phyloP scores from a whole-genome alignment of 2,113 vertebrate species.

The Saguinus midas region DNA sequence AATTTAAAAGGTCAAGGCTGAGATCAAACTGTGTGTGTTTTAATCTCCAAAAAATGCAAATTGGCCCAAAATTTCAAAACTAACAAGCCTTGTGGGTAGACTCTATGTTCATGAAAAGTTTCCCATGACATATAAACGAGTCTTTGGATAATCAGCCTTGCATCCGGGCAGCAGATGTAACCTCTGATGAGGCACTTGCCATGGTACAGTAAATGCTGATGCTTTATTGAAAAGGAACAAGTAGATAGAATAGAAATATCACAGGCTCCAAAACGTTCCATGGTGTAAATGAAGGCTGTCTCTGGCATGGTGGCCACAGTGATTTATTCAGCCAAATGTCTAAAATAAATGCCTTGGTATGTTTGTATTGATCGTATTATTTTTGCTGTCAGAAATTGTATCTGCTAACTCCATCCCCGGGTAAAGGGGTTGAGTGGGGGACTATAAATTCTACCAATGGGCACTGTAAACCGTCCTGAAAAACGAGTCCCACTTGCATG shows the following conservation, averaged over 20 bases:
- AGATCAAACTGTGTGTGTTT: slow-evolving; percentile 69
- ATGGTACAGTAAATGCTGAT: neutral
- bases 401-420: slow-evolving; percentile 2
- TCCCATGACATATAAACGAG: neutral
- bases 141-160: neutral
- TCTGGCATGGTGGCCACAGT: neutral
- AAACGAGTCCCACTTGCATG: neutral
- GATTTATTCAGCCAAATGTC: slow-evolving; percentile 35
- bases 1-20: slow-evolving; percentile 74
- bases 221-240: neutral
- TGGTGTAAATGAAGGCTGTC: neutral
- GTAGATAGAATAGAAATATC: neutral
- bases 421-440: neutral
- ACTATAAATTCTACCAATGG: slow-evolving; percentile 35
- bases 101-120: neutral
- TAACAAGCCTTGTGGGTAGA: neutral
- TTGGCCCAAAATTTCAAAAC: slow-evolving; percentile 65
- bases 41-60: slow-evolving; percentile 65
- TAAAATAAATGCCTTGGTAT: slow-evolving; percentile 6
- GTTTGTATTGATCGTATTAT: slow-evolving; percentile 1
- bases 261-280: neutral
- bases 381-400: neutral
- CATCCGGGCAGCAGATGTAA: neutral
- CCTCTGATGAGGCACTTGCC: neutral
- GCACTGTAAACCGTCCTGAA: neutral